These are phyloP conservation scores for Palythoa grandiflora DNA, from an alignment of 92 coral and sea anemone species.

Conservation along the genomic window DNA sequence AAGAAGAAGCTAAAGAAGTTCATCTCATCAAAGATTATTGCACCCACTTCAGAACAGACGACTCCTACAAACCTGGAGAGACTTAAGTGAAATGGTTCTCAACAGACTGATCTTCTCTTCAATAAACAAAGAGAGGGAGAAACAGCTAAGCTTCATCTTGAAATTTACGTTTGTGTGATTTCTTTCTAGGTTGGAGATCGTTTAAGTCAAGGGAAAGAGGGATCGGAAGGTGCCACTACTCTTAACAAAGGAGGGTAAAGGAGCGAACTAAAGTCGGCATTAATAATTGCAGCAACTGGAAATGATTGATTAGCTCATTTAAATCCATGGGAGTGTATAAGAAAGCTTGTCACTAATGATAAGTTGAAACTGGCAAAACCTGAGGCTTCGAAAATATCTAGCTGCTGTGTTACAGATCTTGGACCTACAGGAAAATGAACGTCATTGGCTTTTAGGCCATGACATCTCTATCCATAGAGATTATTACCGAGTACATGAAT, in stretches of 20 bases:
- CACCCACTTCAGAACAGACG: constrained; percentile 21
- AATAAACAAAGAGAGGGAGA: constrained; percentile 59
- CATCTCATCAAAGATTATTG: constrained; percentile 34
- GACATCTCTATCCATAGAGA: constrained; percentile 53
- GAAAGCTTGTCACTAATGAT: not conserved
- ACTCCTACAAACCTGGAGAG: constrained; percentile 32
- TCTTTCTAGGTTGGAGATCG: constrained; percentile 25
- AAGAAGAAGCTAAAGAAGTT: constrained; percentile 36
- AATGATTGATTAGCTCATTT: not conserved
- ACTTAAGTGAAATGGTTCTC: constrained; percentile 23
- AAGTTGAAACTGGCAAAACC: constrained; percentile 52
- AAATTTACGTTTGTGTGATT: constrained; percentile 15
- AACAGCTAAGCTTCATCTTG: constrained; percentile 39
- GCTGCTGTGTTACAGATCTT: constrained; percentile 58
- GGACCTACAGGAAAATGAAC: constrained; percentile 53
- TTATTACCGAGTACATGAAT: constrained; percentile 46
- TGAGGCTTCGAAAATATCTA: constrained; percentile 55
- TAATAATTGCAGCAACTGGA: not conserved
- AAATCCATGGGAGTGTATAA: constrained; percentile 34
- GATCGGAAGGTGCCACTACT: constrained; percentile 38
- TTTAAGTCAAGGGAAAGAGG: constrained; percentile 34
- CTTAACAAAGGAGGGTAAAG: constrained; percentile 22
- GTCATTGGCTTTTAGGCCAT: constrained; percentile 63
- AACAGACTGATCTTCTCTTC: constrained; percentile 57
- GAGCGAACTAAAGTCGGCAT: constrained; percentile 20